Percentiles rank a stretch among this genome's conserved stretches.
These are phyloP conservation scores for Vireo griseus DNA, from an alignment of 2,797 vertebrate genomes.

Conservation along the genomic window DNA sequence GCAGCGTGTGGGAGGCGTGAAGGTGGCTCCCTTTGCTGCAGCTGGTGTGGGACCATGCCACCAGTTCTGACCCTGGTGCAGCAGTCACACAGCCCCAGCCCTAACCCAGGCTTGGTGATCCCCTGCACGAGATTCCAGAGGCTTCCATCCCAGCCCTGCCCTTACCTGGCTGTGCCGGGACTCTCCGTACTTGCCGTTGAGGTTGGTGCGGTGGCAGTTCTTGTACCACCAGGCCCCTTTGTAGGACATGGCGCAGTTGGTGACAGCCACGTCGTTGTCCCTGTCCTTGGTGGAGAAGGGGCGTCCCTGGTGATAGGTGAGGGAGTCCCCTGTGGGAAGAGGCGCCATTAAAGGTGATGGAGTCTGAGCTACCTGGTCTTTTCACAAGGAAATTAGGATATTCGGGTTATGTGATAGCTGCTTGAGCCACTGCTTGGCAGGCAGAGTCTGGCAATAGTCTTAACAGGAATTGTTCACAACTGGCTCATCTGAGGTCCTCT, in stretches of 20 bases:
- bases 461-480: neutral
- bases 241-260: slow-evolving; percentile 97
- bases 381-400: neutral
- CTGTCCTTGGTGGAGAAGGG: slow-evolving; percentile 98
- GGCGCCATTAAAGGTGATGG: neutral
- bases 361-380: neutral
- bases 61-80: neutral
- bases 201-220: slow-evolving; percentile 98
- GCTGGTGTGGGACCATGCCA: neutral
- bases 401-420: neutral
- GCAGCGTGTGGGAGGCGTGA: neutral
- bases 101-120: neutral
- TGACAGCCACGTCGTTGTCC: slow-evolving; percentile 96
- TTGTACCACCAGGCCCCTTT: slow-evolving; percentile 99
- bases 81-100: neutral
- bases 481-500: slow-evolving; percentile 3
- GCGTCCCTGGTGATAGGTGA: slow-evolving; percentile 95
- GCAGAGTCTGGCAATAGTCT: rapidly evolving
- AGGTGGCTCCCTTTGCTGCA: neutral
- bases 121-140: neutral
- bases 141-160: neutral
- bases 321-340: slow-evolving; percentile 86
- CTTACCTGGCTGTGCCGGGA: slow-evolving; percentile 97
- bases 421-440: no score
- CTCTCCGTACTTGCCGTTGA: slow-evolving; percentile 97